These are phyloP conservation scores for Drosophila falleni DNA, from an alignment of 2,888 invertebrate genomes.

Conservation along the genomic window DNA sequence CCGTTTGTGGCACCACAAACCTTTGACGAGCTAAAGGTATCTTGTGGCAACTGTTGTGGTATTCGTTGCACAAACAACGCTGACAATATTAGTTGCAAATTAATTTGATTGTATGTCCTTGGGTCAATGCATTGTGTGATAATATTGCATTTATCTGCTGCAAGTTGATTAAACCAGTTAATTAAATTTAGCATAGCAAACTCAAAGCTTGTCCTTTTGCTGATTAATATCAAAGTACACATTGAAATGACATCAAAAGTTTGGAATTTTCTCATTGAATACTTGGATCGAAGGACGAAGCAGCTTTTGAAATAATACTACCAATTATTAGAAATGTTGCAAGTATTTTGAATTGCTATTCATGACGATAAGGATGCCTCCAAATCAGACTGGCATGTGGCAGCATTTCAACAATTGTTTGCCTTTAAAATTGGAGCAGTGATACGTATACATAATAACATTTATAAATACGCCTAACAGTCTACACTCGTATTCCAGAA, in stretches of 20 bases:
- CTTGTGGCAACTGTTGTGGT: not conserved
- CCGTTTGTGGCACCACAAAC: too few species aligned
- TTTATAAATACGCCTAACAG: conserved; percentile 81
- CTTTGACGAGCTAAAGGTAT: not conserved
- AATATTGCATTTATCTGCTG: not conserved
- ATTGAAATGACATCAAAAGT: conserved; percentile 20
- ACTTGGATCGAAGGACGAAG: not conserved
- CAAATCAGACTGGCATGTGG: conserved; percentile 24
- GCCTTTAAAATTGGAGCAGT: conserved; percentile 69
- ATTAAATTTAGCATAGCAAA: conserved; percentile 30
- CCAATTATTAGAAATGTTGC: conserved; percentile 49
- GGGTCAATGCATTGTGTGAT: not conserved
- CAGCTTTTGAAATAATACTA: conserved; percentile 25
- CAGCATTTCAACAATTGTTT: conserved; percentile 52
- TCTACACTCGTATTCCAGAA: conserved; percentile 11
- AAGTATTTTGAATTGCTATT: conserved; percentile 17
- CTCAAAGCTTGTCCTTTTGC: not conserved
- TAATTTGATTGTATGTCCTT: conserved; percentile 14
- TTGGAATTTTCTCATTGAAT: conserved; percentile 6
- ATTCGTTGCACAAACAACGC: not conserved
- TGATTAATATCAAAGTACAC: conserved; percentile 1
- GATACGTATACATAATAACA: conserved; percentile 78
- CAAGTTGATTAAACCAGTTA: conserved; percentile 37
- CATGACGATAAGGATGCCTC: conserved; percentile 14
- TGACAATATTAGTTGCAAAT: conserved; percentile 5